Evolutionary conservation across 1,140 invertebrate species (phyloP).

Genomic region (Magallana ariakensis): DNA sequence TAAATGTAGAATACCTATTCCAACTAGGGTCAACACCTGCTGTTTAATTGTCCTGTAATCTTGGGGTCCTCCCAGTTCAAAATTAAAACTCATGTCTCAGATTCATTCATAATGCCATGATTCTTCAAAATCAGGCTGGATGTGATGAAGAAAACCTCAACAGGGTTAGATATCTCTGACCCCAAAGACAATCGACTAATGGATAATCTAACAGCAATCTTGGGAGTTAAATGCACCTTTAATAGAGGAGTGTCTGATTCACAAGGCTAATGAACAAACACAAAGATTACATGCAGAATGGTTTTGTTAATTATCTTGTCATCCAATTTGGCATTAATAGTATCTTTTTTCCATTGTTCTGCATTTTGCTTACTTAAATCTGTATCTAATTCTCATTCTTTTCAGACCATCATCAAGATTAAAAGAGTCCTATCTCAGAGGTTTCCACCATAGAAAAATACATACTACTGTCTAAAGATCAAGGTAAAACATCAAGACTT

Average conservation of each 20-base stretch:
- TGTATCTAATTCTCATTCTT: constrained; percentile 23
- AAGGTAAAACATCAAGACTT: not conserved
- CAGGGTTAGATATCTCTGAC: constrained; percentile 3
- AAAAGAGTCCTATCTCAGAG: not conserved
- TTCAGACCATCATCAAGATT: not conserved
- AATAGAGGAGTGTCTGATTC: not conserved
- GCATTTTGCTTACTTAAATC: not conserved
- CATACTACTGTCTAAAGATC: constrained; percentile 8
- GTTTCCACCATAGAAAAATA: not conserved
- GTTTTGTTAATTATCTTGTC: constrained; percentile 33
- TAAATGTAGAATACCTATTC: constrained; percentile 26
- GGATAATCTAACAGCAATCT: not conserved
- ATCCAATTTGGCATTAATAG: constrained; percentile 27
- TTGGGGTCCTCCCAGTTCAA: not conserved
- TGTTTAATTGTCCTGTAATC: constrained; percentile 13
- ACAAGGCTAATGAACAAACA: not conserved
- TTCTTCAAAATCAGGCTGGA: not conserved
- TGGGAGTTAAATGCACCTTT: not conserved
- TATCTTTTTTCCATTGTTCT: constrained; percentile 20
- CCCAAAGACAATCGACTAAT: not conserved
- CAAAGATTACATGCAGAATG: constrained; percentile 4
- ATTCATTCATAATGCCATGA: constrained; percentile 19
- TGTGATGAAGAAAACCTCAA: constrained; percentile 29
- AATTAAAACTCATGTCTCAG: not conserved
- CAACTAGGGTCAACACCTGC: constrained; percentile 7